Evolutionary conservation across 1,140 invertebrate genomes (phyloP).

Genomic region (Caligus rogercresseyi): DNA sequence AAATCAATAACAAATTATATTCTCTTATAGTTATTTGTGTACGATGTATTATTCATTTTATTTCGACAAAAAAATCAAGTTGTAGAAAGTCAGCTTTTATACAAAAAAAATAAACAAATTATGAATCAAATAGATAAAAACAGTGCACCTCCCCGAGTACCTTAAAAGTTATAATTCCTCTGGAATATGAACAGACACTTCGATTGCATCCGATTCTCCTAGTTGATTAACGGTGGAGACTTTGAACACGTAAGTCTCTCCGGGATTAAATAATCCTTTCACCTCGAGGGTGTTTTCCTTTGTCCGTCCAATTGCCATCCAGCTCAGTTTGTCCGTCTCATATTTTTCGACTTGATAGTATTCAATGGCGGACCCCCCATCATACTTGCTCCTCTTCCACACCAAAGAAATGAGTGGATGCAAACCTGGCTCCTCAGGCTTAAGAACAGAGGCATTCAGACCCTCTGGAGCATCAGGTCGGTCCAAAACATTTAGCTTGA

Average conservation of each 20-base stretch:
- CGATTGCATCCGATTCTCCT: slow-evolving; percentile 29
- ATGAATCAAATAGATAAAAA: too few relatives aligned
- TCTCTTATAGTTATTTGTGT: too few relatives aligned
- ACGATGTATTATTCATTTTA: too few relatives aligned
- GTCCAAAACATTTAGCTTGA: slow-evolving; percentile 77
- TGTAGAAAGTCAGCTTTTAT: too few relatives aligned
- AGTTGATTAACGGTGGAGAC: slow-evolving; percentile 44
- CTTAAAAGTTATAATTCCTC: too few relatives aligned
- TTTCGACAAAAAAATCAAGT: too few relatives aligned
- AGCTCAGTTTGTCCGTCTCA: neutral
- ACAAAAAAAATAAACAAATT: too few relatives aligned
- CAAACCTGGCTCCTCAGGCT: neutral
- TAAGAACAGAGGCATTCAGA: slow-evolving; percentile 47
- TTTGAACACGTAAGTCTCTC: slow-evolving; percentile 67
- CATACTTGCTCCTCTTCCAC: slow-evolving; percentile 79
- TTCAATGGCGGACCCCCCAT: slow-evolving; percentile 43
- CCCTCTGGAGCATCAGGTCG: slow-evolving; percentile 72
- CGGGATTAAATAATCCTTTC: slow-evolving; percentile 25
- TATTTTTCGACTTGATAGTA: slow-evolving; percentile 29
- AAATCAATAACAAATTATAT: too few relatives aligned
- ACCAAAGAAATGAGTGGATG: slow-evolving; percentile 44
- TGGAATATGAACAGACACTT: neutral
- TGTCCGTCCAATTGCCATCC: neutral
- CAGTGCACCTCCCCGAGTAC: too few relatives aligned
- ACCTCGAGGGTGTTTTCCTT: neutral